These are phyloP conservation scores for Panagrolaimus sp. DNA, from an alignment of 1,140 invertebrate genomes.

Conservation along the genomic window DNA sequence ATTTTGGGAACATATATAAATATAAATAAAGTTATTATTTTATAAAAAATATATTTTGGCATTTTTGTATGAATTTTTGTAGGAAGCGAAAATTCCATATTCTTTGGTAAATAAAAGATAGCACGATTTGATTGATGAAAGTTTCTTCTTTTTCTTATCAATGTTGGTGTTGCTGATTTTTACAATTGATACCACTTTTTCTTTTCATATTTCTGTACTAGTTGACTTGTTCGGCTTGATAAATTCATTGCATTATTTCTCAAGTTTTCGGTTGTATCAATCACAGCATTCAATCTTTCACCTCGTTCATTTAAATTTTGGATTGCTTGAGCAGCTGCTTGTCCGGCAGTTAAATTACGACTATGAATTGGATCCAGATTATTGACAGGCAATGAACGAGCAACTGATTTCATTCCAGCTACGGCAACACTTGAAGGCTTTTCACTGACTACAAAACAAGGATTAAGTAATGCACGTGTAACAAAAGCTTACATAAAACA, in stretches of 20 bases:
- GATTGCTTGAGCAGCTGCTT: conserved; percentile 55
- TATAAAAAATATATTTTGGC: too few relatives aligned
- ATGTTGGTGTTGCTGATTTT: too few relatives aligned
- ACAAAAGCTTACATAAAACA: conserved; percentile 46
- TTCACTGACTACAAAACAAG: conserved; percentile 32
- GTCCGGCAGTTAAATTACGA: conserved; percentile 44
- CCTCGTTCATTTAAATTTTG: conserved; percentile 80
- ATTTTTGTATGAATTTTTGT: too few relatives aligned
- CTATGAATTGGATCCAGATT: conserved; percentile 46
- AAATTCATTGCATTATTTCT: conserved; percentile 83
- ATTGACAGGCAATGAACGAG: conserved; percentile 48
- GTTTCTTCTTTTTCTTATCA: too few relatives aligned
- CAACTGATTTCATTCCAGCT: conserved; percentile 44
- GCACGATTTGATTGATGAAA: too few relatives aligned
- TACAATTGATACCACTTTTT: conserved; percentile 99
- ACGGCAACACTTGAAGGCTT: conserved; percentile 37
- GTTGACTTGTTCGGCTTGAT: conserved; percentile 75
- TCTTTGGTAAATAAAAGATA: too few relatives aligned
- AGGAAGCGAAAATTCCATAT: too few relatives aligned
- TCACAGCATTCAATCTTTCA: conserved; percentile 81
- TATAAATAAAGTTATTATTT: too few relatives aligned
- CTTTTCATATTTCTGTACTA: conserved; percentile 94
- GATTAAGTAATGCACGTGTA: not conserved
- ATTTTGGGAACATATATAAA: too few relatives aligned
- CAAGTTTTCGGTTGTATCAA: conserved; percentile 86